Evolutionary conservation across 1,140 invertebrate species (phyloP).

Genomic region (Matsumurasca onukii): DNA sequence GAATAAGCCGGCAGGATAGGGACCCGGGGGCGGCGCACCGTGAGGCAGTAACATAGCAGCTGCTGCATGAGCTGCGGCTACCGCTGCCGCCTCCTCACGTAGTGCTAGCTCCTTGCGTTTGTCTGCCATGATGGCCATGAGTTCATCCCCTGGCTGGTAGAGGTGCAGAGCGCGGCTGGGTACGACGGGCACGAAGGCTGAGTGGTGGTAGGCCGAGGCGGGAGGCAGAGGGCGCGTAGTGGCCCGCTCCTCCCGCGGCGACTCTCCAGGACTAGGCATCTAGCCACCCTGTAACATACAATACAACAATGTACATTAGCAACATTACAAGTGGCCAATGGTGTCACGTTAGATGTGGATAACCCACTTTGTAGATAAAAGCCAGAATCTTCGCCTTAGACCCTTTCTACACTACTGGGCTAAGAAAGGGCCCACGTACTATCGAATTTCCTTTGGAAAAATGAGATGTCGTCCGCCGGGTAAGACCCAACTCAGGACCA

Average conservation of each 20-base stretch:
- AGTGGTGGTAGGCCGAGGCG: constrained; percentile 33
- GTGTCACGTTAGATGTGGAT: too few species aligned
- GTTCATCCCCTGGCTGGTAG: constrained; percentile 59
- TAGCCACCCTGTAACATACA: constrained; percentile 17
- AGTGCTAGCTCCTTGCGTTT: constrained; percentile 77
- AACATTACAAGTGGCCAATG: too few species aligned
- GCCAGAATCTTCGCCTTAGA: too few species aligned
- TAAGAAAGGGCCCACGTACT: too few species aligned
- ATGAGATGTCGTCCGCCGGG: too few species aligned
- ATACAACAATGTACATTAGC: too few species aligned
- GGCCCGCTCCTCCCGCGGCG: constrained; percentile 14
- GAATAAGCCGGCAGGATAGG: constrained; percentile 33
- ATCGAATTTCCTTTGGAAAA: too few species aligned
- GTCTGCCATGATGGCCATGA: constrained; percentile 85
- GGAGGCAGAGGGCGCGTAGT: constrained; percentile 16
- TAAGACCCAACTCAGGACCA: too few species aligned
- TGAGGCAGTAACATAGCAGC: constrained; percentile 50
- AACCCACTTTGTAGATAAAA: too few species aligned
- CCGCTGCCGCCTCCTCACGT: constrained; percentile 59
- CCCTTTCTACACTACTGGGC: too few species aligned
- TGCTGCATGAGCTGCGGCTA: constrained; percentile 48
- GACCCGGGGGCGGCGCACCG: constrained; percentile 26
- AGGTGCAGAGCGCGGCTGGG: constrained; percentile 64
- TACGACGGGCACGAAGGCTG: constrained; percentile 80
- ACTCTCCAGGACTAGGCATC: constrained; percentile 36